Base-by-base conservation (phyloP, 2,888 invertebrate species). In the Synanthedon tipuliformis region DNA sequence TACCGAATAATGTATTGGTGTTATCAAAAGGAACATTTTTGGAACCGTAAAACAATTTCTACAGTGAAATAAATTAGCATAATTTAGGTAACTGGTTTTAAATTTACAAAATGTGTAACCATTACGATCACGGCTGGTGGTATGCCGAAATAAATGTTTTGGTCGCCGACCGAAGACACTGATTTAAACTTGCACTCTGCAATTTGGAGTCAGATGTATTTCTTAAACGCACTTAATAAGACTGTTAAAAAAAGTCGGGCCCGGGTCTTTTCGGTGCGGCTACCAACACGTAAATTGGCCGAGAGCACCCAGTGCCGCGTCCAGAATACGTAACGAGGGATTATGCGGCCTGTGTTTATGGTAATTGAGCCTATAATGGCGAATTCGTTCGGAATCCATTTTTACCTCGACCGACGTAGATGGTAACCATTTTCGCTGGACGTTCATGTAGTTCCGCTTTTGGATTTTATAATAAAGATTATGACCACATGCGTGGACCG, bases 101-200 rank as follows among this genome's bases (percentile, higher is more conserved):
- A 49, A 49, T 49, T 49, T 49, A 18, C 16, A 16, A 49, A 60
- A 59, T 58, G 59, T 54, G 58, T 57, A 54, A 57, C 54, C 60
- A 62, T 63, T 59, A 63, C 51, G 45, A 48, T 54, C 66, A 16
- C 62, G 55, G 65, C 59, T 64, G 69, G 66, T 65, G 68, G 66
- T 57, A 68, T 61, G 59, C 57, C 57, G 60, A 66, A 64, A 68
- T 60, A 58, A 61, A 67, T 68, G 62, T 61, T 60, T 52, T 59
- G 61, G 61, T 61, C 56, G 60, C 59, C 60, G 56, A 57, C 59
- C 54, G 57, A 52, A 57, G 62, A 63, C 66, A 62, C 61, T 63
- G 65, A 66, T 65, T 67, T 64, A 67, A 61, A 55, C 53, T 58
- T 52, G 53, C 53, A 55, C 52, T 61, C 57, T 53, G 60, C 62